Evolutionary conservation across 2,797 vertebrate species (phyloP).

Genomic region (Petrocephalus sullivani): DNA sequence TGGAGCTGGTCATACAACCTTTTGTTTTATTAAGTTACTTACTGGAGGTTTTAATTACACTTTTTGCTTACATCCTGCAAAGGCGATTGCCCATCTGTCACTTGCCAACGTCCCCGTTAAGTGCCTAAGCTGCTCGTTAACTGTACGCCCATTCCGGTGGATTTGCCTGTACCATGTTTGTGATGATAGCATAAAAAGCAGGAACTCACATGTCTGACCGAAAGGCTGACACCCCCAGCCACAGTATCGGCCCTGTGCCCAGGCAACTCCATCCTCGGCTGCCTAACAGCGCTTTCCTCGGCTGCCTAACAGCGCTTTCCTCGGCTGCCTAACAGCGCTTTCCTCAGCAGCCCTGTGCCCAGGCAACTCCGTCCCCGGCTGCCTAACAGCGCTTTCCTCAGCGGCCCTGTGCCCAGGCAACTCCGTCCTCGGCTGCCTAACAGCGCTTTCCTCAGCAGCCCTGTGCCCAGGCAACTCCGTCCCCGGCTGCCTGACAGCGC

Average conservation of each 20-base stretch:
- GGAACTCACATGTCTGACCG: neutral
- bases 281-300: neutral
- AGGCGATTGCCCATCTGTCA: neutral
- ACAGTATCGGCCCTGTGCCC: neutral
- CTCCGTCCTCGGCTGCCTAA: too few relatives aligned
- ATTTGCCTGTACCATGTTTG: neutral
- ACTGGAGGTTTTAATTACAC: neutral
- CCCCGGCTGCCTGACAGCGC: too few relatives aligned
- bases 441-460: too few relatives aligned
- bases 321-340: too few relatives aligned
- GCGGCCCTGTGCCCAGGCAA: too few relatives aligned
- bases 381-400: too few relatives aligned
- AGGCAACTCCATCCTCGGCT: neutral
- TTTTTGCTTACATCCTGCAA: neutral
- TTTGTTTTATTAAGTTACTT: slow-evolving; percentile 2
- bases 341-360: too few relatives aligned
- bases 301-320: too few relatives aligned
- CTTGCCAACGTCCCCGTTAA: neutral
- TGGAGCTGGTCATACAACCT: neutral
- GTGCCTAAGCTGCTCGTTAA: neutral
- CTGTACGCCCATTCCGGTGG: neutral
- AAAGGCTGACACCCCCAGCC: neutral
- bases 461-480: too few relatives aligned
- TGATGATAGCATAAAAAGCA: neutral
- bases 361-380: too few relatives aligned